Conservation (phyloP, 1,140 invertebrate species). For the Kradibia gibbosae region DNA sequence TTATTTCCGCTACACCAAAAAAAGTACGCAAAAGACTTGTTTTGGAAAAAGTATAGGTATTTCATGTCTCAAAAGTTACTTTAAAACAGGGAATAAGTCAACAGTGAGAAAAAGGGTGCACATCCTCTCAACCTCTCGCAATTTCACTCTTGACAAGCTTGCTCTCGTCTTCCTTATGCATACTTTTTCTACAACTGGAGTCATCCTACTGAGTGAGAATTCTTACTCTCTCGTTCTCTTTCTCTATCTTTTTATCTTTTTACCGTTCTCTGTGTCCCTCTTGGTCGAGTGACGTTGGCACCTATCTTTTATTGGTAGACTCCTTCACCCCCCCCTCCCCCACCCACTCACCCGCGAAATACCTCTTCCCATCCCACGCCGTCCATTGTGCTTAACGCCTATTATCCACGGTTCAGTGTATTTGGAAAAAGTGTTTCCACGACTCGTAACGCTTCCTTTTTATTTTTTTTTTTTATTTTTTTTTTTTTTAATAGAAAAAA, state of each 20-base stretch:
- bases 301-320: too few species aligned
- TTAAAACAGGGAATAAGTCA: slow-evolving; percentile 37
- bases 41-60: background rate
- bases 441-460: background rate
- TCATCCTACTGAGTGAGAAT: background rate
- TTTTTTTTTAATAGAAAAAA: slow-evolving; percentile 3
- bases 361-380: too few species aligned
- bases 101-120: background rate
- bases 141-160: slow-evolving; percentile 42
- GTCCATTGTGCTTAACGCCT: too few species aligned
- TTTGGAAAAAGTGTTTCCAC: slow-evolving; percentile 22
- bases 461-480: too few species aligned
- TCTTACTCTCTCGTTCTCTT: background rate
- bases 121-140: slow-evolving; percentile 23
- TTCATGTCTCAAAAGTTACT: background rate
- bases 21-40: background rate
- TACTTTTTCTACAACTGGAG: background rate
- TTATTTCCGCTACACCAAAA: background rate
- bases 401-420: background rate
- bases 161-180: background rate
- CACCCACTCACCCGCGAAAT: background rate
- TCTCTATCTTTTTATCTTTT: too few species aligned
- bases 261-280: background rate
- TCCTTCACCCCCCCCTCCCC: background rate
- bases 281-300: slow-evolving; percentile 16